Evolutionary conservation across 2,797 vertebrate species (phyloP).

Genomic region (Rhyacichthys aspro): DNA sequence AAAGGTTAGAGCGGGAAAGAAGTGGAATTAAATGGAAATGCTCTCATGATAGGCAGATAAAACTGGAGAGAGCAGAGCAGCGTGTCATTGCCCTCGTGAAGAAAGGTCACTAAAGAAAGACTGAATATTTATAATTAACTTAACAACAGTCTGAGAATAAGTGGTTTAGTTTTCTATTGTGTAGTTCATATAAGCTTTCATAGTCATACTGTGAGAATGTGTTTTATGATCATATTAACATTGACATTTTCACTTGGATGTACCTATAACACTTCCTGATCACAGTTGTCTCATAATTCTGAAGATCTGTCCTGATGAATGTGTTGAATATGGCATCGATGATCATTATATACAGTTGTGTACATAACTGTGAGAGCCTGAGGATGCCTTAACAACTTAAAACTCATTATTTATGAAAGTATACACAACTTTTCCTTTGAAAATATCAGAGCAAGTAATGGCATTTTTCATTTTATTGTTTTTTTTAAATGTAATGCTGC

Average conservation of each 20-base stretch:
- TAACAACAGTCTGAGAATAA: conserved; percentile 13
- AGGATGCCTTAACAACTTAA: no score
- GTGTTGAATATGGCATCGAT: no score
- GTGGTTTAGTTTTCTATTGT: conserved; percentile 24
- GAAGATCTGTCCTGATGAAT: no score
- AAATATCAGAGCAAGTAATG: no score
- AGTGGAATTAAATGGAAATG: conserved; percentile 71
- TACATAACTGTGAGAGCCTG: no score
- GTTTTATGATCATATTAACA: no score
- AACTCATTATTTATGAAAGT: no score
- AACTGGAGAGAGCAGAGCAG: conserved; percentile 55
- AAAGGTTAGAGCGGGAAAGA: conserved; percentile 67
- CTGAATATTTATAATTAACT: conserved; percentile 58
- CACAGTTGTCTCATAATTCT: not conserved
- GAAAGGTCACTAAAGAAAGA: conserved; percentile 64
- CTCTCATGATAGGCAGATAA: conserved; percentile 72
- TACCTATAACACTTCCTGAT: not conserved
- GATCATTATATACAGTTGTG: no score
- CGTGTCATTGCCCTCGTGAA: conserved; percentile 50
- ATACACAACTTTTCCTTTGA: no score
- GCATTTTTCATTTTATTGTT: no score
- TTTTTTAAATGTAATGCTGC: no score
- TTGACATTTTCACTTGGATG: not conserved
- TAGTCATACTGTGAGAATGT: no score
- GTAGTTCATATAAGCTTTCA: conserved; percentile 9